Evolutionary conservation across 2,113 vertebrate genomes (phyloP).

Genomic region (Pygoscelis antarcticus): DNA sequence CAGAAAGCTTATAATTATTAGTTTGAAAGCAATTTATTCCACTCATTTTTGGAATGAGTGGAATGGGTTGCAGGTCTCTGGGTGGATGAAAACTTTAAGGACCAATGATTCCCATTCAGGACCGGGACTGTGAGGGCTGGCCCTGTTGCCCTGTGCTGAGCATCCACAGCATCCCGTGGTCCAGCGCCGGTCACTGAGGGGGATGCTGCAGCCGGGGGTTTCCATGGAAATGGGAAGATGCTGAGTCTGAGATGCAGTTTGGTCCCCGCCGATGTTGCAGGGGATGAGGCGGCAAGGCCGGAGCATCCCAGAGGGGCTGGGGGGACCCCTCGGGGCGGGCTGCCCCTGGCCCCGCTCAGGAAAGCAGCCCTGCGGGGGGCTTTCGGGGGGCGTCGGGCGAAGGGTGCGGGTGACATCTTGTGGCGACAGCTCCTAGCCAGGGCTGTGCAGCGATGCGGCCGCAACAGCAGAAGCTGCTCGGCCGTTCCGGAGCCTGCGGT

Average conservation of each 20-base stretch:
- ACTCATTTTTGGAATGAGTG: background rate
- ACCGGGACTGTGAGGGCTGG: background rate
- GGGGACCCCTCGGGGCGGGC: background rate
- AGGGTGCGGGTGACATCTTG: constrained; percentile 48
- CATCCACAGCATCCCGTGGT: background rate
- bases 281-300: fast-evolving
- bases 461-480: background rate
- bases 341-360: background rate
- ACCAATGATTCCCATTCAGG: background rate
- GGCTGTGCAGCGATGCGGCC: fast-evolving
- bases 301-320: background rate
- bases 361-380: background rate
- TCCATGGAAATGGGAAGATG: background rate
- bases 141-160: background rate
- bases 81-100: background rate
- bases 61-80: background rate
- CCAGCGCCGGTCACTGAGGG: fast-evolving
- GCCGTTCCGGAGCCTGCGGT: fast-evolving
- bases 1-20: background rate
- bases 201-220: background rate
- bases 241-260: background rate
- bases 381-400: background rate
- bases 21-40: background rate
- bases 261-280: fast-evolving
- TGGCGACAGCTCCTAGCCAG: background rate